Evolutionary conservation across 2,888 invertebrate species (phyloP), one percentile per base, ranked within the genome.

Genomic region (Caenorhabditis doughertyi): DNA sequence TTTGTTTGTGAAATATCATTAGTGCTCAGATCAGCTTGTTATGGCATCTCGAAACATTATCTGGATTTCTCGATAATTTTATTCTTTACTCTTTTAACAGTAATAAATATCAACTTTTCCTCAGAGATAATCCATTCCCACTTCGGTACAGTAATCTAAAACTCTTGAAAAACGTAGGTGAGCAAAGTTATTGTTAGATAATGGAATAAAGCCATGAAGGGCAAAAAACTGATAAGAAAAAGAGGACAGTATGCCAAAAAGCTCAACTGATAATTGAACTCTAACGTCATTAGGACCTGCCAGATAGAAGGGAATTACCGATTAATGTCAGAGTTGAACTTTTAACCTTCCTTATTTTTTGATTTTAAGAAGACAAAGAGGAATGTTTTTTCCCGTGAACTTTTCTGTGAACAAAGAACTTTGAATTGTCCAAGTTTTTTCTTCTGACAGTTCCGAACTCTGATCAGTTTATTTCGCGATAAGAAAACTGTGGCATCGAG

Each of bases 171-270:
- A 58, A 25, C 25, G 58, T 58, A 58, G 58, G 58, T 16, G 27
- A 5, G 0, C 9, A 62, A 60, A 62, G 62, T 62, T 62, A 62
- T 62, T 62, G 62, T 62, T 62, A 62, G 44, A 62, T 62, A 62
- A 62, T 42, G 23, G 13, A 8, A 51, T 32, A 65, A 65, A 25
- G 32, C 21, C 23, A 18, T 9, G 13, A 29, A 42, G 51, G 9
- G 29, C 18, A 5, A 21, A 18, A 64, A 65, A 65, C 47, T 65
- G 65, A 65, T 65, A 65, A 65, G 27, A 44, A 47, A 16, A 16
- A 29, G 18, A 47, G 18, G 16, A 27, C 32, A 35, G 49, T 32
- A 3, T 65, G 35, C 13, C 16, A 35, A 39, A 7, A 16, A 55
- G 49, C n/a, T 13, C 44, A 32, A 32, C 11, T 39, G 39, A 39